These are phyloP conservation scores for Ranitomeya imitator DNA, from an alignment of 2,113 vertebrate species.

Conservation along the genomic window DNA sequence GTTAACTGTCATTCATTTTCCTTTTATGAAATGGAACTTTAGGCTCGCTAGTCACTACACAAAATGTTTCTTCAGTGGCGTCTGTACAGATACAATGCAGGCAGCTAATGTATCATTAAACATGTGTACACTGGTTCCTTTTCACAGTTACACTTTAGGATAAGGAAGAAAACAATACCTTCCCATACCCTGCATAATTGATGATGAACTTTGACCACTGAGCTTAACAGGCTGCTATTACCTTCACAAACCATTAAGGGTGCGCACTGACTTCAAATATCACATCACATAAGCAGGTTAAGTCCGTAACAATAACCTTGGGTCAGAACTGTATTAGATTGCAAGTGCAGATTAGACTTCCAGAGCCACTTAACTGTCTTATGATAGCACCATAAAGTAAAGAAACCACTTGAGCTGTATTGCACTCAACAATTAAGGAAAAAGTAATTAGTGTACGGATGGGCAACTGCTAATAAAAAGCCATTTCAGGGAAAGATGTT, in stretches of 20 bases:
- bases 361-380: slow-evolving; percentile 35
- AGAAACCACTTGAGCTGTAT: slow-evolving; percentile 68
- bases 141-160: slow-evolving; percentile 32
- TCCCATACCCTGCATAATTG: slow-evolving; percentile 44
- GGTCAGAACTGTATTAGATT: slow-evolving; percentile 45
- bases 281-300: slow-evolving; percentile 41
- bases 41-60: neutral
- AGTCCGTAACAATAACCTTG: slow-evolving; percentile 40
- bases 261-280: slow-evolving; percentile 36
- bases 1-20: slow-evolving; percentile 1
- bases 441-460: slow-evolving; percentile 74
- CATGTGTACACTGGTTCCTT: slow-evolving; percentile 12
- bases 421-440: slow-evolving; percentile 71
- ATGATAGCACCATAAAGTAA: neutral
- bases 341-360: slow-evolving; percentile 25
- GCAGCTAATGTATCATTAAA: slow-evolving; percentile 45
- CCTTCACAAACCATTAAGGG: slow-evolving; percentile 32
- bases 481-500: slow-evolving; percentile 64
- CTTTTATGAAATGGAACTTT: slow-evolving; percentile 25
- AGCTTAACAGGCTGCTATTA: slow-evolving; percentile 41
- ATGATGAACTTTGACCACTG: slow-evolving; percentile 43
- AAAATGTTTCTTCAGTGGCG: neutral
- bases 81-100: neutral
- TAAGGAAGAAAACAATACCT: slow-evolving; percentile 33
- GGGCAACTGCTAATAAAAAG: slow-evolving; percentile 76